Base-by-base conservation (phyloP, 2,113 vertebrate genomes). In the Theropithecus gelada region DNA sequence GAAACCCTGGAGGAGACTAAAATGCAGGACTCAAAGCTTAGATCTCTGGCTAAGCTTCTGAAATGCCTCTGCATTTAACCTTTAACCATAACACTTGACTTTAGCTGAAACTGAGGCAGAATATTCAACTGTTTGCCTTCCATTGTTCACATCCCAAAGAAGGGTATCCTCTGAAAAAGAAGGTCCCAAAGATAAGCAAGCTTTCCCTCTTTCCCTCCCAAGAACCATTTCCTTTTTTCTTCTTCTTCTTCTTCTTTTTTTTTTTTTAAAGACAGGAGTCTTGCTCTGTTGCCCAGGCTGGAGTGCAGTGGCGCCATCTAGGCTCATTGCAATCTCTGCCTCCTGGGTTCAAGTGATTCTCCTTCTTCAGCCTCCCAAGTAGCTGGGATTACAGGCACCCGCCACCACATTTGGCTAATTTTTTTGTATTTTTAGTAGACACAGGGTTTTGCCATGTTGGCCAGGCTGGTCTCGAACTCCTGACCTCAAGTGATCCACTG, bases 41-140 rank as follows among this genome's bases (percentile, higher is more conserved):
- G 78, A 23, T 92, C 30, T 97, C 76, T 45, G 45, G 45, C 12
- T 87, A 94, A 92, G 50, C 5, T 88, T 96, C 30, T 48, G 35
- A 92, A 97, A 90, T 45, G 78, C 5, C 25, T 70, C 48, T 96
- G 13, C 40, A 93, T 90, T 95, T 84, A 87, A 95, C 11, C 81
- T 92, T 90, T 72, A 92, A 43, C 64, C 13, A 2, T n/a, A 90
- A 94, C 14, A 68, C 48, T 40, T 89, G 82, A 59, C 68, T 75
- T 85, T 73, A 95, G 81, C 32, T 50, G 43, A 90, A 97, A 93
- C 50, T 30, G 76, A 87, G 40, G 35, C 25, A 88, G 55, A 91
- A 88, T 64, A 73, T 87, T 86, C 85, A 88, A 66, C 12, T 95
- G 59, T 92, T 97, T 96, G 73, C 17, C 22, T 96, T 86, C 35